Base-by-base conservation (phyloP, 2,888 invertebrate genomes). In the Himalopsyche kuldschensis region DNA sequence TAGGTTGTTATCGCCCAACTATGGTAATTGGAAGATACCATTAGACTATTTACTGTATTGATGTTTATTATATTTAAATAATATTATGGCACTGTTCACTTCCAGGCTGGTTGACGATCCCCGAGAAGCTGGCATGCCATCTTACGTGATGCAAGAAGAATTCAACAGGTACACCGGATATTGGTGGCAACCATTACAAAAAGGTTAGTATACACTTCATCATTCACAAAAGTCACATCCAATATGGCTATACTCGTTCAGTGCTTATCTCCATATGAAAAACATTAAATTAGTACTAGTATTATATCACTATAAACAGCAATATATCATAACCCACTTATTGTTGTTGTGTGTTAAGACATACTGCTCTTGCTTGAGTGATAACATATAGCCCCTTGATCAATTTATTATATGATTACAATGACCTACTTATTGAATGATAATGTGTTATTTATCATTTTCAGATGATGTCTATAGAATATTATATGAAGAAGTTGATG, bases 91-190 rank as follows among this genome's bases (percentile, higher is more conserved):
- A 24, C 32, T 24, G 24, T 2, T 41, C 41, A 10, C 35, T 86
- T 87, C 0, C 87, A 91, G 92, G 86, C 88, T 97, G 87, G 93
- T 94, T 0, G 96, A 97, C 87, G 97, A 97, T 90, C 97, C 97
- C 0, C 90, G 95, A 0, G 96, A 96, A 88, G 97, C 98, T 0
- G 99, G 99, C 0, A 95, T 97, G n/a, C 98, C 99, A 0, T 98
- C 98, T 1, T 99, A 99, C 90, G 98, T 99, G 0, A 98, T 98
- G 89, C 99, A 99, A 90, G 99, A 99, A 89, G 99, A 99, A 91
- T 99, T 99, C 90, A 96, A 96, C 86, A 92, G 98, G 47, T 99
- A 98, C 89, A 97, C 97, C 83, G 99, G 99, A 0, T 98, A 97
- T 90, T 99, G 99, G 99, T 99, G 99, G 99, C 97, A 98, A 88